Evolutionary conservation across 2,888 invertebrate genomes (phyloP), one percentile per base, ranked within the genome.

Genomic region (Cremastobaeus sp.): DNA sequence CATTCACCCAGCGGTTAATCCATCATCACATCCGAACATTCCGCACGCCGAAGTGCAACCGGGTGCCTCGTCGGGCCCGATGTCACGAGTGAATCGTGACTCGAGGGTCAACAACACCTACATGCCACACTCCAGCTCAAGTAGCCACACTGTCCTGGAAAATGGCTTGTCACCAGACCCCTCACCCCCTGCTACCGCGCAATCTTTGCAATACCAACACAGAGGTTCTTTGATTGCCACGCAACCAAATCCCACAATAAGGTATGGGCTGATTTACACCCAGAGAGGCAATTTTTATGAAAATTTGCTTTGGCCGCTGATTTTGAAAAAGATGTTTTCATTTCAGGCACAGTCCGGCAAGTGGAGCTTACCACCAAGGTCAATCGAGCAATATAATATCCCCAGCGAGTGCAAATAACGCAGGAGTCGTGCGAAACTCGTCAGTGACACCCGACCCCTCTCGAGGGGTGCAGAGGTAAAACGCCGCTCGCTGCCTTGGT

Each of bases 81-180:
- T 85, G 71, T 78, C 86, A 3, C 78, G 86, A 64, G 82, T 83
- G 1, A 85, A 77, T 55, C 84, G 87, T 0, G 85, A 85, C 64
- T 69, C 84, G 1, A 81, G 87, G 5, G 82, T 86, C 4, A 87
- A 86, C 66, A 87, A 85, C 74, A 79, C 84, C 3, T 87, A 87
- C 48, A 74, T 86, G 70, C 81, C 85, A 1, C 86, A 86, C 62
- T 84, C 85, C n/a, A 83, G 82, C 60, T 83, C 85, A n/a, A 79
- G 82, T 41, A 79, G 78, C 60, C 86, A 87, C 52, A 76, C 83
- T 41, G 78, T 83, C 12, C 79, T 90, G 66, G 90, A 90, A 79
- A 90, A 90, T 76, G 90, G 90, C 11, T 80, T 90, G 74, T 89
- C 89, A 12, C 88, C 89, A 2, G 90, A 90, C 77, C 86, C 88